These are phyloP conservation scores for Oreamnos americanus DNA, from an alignment of 2,113 vertebrate genomes.

Conservation along the genomic window DNA sequence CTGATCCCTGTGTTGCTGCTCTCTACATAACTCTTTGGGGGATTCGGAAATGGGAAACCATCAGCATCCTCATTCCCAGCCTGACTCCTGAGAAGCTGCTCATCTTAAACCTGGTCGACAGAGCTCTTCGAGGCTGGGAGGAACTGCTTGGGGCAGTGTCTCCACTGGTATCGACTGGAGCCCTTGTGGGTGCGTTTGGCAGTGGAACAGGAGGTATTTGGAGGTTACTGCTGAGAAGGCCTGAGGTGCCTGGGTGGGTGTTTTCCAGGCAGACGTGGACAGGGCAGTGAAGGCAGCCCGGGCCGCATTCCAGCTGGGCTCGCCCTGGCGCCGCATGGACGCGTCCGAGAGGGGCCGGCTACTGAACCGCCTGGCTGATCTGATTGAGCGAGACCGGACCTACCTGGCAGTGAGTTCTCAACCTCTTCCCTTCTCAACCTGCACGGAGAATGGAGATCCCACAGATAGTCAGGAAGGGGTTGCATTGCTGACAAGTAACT, in stretches of 20 bases:
- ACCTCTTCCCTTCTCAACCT: not conserved
- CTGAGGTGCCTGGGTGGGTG: not conserved
- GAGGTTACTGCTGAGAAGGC: not conserved
- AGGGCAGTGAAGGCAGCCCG: conserved; percentile 91
- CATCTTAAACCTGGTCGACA: not conserved
- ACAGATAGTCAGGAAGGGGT: not conserved
- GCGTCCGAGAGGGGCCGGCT: conserved; percentile 91
- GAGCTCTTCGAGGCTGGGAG: not conserved
- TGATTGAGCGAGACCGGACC: conserved; percentile 91
- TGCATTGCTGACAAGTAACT: not conserved
- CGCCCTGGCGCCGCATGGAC: conserved; percentile 95
- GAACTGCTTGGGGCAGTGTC: not conserved
- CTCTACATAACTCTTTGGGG: not conserved
- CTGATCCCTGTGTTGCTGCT: not conserved
- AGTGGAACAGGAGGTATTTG: too few species aligned
- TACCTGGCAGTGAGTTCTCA: conserved; percentile 90
- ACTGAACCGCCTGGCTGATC: conserved; percentile 88
- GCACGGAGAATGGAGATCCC: rapidly evolving
- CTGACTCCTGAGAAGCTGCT: not conserved
- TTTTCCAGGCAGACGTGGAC: conserved; percentile 91
- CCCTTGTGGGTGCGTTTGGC: not conserved
- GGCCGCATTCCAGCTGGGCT: conserved; percentile 91
- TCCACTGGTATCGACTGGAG: too few species aligned
- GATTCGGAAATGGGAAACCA: not conserved
- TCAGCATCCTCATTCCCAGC: not conserved